These are phyloP conservation scores for Tinea trinotella DNA, from an alignment of 2,888 invertebrate genomes.

Conservation along the genomic window DNA sequence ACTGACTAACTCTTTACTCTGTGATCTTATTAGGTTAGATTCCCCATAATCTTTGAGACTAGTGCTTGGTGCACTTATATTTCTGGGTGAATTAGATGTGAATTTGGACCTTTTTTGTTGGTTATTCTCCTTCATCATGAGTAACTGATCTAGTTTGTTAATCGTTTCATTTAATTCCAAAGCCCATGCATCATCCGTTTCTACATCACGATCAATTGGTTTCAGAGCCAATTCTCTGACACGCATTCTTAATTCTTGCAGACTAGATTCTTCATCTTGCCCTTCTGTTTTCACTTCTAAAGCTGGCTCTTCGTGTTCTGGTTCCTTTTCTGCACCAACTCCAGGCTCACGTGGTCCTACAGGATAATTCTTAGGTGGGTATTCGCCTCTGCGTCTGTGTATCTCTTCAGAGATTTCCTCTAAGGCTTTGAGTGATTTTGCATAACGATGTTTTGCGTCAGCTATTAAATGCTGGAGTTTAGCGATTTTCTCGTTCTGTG, in stretches of 20 bases:
- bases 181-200: slow-evolving; percentile 81
- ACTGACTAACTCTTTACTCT: slow-evolving; percentile 51
- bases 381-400: slow-evolving; percentile 77
- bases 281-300: slow-evolving; percentile 28
- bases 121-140: slow-evolving; percentile 77
- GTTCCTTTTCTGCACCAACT: slow-evolving; percentile 80
- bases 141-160: slow-evolving; percentile 81
- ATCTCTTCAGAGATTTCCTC: slow-evolving; percentile 95
- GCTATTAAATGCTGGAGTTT: slow-evolving; percentile 84
- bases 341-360: slow-evolving; percentile 78
- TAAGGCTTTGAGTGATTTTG: slow-evolving; percentile 84
- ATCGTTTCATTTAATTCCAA: slow-evolving; percentile 82
- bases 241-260: slow-evolving; percentile 78
- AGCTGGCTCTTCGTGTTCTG: slow-evolving; percentile 49
- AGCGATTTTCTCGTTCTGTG: slow-evolving; percentile 88
- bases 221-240: slow-evolving; percentile 81
- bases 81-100: slow-evolving; percentile 47
- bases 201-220: slow-evolving; percentile 80
- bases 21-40: slow-evolving; percentile 38
- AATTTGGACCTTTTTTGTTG: slow-evolving; percentile 68
- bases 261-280: slow-evolving; percentile 65
- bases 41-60: slow-evolving; percentile 38
- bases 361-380: slow-evolving; percentile 58
- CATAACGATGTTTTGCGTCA: slow-evolving; percentile 85
- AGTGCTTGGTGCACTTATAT: slow-evolving; percentile 55